These are phyloP conservation scores for Diadumene lineata DNA, from an alignment of 92 coral and sea anemone species.

Conservation along the genomic window DNA sequence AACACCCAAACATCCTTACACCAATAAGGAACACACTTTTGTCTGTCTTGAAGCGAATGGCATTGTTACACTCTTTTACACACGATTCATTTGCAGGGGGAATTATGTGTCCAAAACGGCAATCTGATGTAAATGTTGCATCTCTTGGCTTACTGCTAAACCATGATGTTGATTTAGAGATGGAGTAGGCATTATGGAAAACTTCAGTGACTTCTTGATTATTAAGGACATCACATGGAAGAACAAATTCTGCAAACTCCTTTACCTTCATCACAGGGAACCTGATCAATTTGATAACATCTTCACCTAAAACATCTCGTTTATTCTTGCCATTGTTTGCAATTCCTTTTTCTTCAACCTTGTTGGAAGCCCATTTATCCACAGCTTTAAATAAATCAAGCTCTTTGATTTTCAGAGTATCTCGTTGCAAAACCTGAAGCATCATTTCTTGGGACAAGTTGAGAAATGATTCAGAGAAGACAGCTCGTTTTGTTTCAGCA, in stretches of 20 bases:
- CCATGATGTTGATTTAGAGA: background rate
- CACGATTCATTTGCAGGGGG: background rate
- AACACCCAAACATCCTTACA: background rate
- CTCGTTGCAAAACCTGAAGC: slow-evolving; percentile 18
- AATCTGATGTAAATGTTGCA: background rate
- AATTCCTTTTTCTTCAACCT: background rate
- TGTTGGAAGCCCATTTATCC: slow-evolving; percentile 26
- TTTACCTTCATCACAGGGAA: slow-evolving; percentile 11
- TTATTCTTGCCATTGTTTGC: background rate
- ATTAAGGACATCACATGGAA: slow-evolving; percentile 17
- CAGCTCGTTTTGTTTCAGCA: slow-evolving; percentile 3
- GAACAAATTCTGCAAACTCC: slow-evolving; percentile 27
- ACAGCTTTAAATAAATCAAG: slow-evolving; percentile 28
- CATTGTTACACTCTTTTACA: too few species aligned
- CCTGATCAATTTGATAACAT: slow-evolving; percentile 1
- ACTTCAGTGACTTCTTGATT: slow-evolving; percentile 13
- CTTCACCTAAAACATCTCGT: slow-evolving; percentile 28
- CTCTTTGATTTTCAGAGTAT: slow-evolving; percentile 12
- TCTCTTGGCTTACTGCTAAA: background rate
- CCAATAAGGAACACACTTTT: background rate
- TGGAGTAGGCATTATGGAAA: background rate
- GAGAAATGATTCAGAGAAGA: slow-evolving; percentile 14
- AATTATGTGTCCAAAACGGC: background rate
- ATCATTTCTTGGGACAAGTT: slow-evolving; percentile 18
- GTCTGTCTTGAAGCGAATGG: background rate